Percentiles rank a stretch among this genome's conserved stretches.
Evolutionary conservation across 2,888 invertebrate genomes (phyloP).

Genomic region (Amphipyra berbera): DNA sequence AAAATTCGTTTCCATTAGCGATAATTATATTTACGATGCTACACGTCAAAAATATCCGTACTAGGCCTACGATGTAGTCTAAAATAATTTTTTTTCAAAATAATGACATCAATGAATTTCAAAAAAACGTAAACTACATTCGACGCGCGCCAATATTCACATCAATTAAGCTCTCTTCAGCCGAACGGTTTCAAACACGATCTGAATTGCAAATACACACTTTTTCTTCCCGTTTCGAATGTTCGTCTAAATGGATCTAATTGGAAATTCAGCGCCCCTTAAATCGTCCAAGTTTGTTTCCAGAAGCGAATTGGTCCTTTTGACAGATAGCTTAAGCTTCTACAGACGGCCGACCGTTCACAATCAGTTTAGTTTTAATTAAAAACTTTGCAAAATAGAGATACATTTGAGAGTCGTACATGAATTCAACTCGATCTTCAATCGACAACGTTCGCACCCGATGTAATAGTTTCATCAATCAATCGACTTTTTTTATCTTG

Average conservation of each 20-base stretch:
- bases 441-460: no score
- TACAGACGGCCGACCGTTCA: no score
- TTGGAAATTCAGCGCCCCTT: constrained; percentile 75
- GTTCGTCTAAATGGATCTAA: constrained; percentile 75
- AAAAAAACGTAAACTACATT: constrained; percentile 40
- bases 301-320: constrained; percentile 55
- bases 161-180: constrained; percentile 82
- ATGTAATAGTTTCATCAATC: no score
- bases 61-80: background rate
- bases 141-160: constrained; percentile 69
- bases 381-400: no score
- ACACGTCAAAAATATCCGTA: no score
- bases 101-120: constrained; percentile 46
- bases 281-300: constrained; percentile 58
- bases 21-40: no score
- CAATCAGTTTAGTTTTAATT: no score
- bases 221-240: constrained; percentile 70
- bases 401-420: no score
- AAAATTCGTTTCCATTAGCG: no score
- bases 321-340: constrained; percentile 27
- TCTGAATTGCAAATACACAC: constrained; percentile 82
- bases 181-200: constrained; percentile 72
- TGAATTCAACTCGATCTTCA: no score
- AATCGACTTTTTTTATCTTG: no score
- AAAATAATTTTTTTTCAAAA: constrained; percentile 4